These are phyloP conservation scores for Serranochromis macrocephalus DNA, from an alignment of 2,113 vertebrate species.

Conservation along the genomic window DNA sequence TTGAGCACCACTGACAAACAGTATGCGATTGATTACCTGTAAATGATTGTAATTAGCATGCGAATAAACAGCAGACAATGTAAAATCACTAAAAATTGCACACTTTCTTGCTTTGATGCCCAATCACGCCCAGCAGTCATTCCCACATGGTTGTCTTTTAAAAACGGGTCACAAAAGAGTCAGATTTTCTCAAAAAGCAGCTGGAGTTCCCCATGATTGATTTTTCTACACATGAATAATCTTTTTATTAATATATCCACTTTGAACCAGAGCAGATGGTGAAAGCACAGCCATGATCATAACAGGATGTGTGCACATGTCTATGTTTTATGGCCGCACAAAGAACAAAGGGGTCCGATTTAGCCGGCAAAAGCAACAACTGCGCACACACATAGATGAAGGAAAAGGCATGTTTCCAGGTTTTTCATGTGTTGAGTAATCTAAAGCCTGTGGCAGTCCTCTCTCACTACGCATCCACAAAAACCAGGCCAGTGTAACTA, in stretches of 20 bases:
- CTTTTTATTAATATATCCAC: background rate
- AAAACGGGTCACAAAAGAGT: background rate
- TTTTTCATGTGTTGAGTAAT: background rate
- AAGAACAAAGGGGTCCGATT: background rate
- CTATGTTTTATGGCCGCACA: background rate
- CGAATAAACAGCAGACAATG: background rate
- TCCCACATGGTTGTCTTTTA: background rate
- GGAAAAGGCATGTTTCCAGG: background rate
- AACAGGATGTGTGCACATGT: background rate
- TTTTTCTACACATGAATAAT: background rate
- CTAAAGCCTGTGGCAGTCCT: background rate
- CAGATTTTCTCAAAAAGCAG: background rate
- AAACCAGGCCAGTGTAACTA: background rate
- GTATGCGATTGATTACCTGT: background rate
- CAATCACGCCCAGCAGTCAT: background rate
- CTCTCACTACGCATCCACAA: background rate
- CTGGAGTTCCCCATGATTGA: background rate
- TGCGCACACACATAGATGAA: background rate
- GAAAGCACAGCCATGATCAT: background rate
- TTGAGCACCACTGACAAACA: background rate
- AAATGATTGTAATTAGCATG: background rate
- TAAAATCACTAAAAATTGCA: background rate
- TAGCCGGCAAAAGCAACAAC: background rate
- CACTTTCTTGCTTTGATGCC: background rate
- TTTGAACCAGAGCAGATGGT: background rate